Base-by-base conservation (phyloP, 2,113 vertebrate genomes). In the Poeciliopsis occidentalis region DNA sequence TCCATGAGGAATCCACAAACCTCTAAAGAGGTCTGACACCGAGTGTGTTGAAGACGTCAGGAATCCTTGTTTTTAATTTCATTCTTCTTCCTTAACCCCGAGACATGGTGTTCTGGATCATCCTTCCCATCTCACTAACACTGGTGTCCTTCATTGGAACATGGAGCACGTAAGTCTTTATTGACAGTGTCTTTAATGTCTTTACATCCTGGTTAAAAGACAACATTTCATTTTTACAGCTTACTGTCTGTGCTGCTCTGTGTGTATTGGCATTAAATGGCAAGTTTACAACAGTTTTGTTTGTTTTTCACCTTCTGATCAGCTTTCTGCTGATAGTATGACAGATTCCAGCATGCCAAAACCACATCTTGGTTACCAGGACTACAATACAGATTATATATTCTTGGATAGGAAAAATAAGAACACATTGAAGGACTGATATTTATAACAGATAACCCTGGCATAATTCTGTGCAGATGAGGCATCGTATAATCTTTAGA, bases 81-180 rank as follows among this genome's bases (percentile, higher is more conserved):
- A 12, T 34, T 76, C 13, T 1, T 71, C 29, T 12, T 80, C 24
- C 29, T 69, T 54, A 37, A 27, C 27, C 71, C 32, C 41, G 63
- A 91, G 81, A 91, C 82, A 95, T 95, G 93, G 82, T 78, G 13
- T n/a, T 92, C 63, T 95, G 95, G 95, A 87, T 90, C 72, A 32
- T 95, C 44, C 75, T 95, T 60, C 95, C 95, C 39, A 84, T 95
- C 61, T 31, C 72, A 10, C 89, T 95, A 44, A 87, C 91, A 12
- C 71, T 91, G 62, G 76, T 94, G 44, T 94, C 94, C 34, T 88
- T 94, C 74, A 34, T 94, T 64, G 95, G 95, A 47, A 94, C 93
- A 22, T 95, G 95, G 95, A 76, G 64, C 60, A 89, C 94, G 95
- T 95, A 92, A 95, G 95, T 94, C 78, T 24, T 82, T 19, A 39